phyloP scores from a whole-genome alignment of 2,797 vertebrate genomes.

The Apodemus agrarius region DNA sequence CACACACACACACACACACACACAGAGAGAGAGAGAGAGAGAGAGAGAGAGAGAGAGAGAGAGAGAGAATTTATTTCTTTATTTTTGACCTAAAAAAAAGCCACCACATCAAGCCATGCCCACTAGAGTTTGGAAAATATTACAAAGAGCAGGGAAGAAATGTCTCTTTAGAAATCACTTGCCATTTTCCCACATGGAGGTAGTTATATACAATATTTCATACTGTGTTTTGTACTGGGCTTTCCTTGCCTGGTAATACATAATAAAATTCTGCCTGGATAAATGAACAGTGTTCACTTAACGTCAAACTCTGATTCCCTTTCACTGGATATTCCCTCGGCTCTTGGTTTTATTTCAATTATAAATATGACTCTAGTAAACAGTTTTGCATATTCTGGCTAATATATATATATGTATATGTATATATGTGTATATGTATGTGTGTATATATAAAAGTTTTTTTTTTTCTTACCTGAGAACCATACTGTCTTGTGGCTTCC shows the following conservation, averaged over 20 bases:
- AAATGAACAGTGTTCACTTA: conserved; percentile 10
- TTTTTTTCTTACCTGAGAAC: neutral
- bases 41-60: neutral
- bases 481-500: neutral
- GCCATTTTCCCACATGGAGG: conserved; percentile 4
- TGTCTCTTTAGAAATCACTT: neutral
- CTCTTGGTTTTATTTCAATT: neutral
- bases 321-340: conserved; percentile 17
- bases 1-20: too few species aligned
- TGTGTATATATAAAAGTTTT: neutral
- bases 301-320: conserved; percentile 15
- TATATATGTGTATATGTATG: neutral
- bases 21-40: too few species aligned
- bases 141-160: conserved; percentile 1
- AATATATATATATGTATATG: neutral
- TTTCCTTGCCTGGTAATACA: conserved; percentile 16
- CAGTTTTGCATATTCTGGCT: neutral
- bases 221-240: neutral
- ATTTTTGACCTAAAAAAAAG: neutral
- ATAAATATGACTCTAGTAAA: neutral
- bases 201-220: neutral
- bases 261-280: conserved; percentile 15
- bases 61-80: neutral
- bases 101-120: neutral
- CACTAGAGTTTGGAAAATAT: neutral